A percentile compares a stretch with the other conserved stretches of the same genome.
These are phyloP conservation scores for Palythoa grandiflora DNA, from an alignment of 92 coral and sea anemone genomes.

Conservation along the genomic window DNA sequence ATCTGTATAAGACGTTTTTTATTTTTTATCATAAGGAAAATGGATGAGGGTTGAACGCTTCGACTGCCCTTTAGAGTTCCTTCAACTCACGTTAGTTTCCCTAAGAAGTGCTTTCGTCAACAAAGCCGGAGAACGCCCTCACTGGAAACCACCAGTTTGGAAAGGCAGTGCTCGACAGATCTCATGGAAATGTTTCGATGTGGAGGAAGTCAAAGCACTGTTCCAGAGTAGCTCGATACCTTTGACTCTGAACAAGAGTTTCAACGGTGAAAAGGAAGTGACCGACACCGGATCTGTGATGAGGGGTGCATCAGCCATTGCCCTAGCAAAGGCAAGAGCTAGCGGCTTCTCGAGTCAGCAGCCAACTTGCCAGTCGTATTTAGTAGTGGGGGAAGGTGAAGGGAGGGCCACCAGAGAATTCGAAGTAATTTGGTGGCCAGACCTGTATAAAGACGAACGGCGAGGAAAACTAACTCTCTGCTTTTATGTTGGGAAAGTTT, in stretches of 20 bases:
- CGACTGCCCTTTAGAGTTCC: constrained; percentile 53
- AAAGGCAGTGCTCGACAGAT: constrained; percentile 33
- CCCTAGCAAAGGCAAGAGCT: constrained; percentile 62
- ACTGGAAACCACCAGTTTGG: constrained; percentile 61
- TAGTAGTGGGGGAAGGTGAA: constrained; percentile 56
- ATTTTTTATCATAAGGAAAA: constrained; percentile 33
- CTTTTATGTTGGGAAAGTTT: constrained; percentile 54
- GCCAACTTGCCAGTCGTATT: constrained; percentile 57
- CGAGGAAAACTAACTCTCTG: constrained; percentile 10
- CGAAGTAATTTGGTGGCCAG: constrained; percentile 63
- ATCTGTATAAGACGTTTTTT: too few species aligned
- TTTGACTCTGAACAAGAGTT: constrained; percentile 6
- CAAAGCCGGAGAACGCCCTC: constrained; percentile 54
- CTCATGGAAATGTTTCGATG: constrained; percentile 52
- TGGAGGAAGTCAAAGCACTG: constrained; percentile 49
- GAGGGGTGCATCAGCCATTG: constrained; percentile 49
- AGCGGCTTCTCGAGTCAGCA: neutral
- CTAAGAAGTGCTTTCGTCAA: constrained; percentile 55
- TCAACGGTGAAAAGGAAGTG: constrained; percentile 46
- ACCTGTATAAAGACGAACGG: constrained; percentile 1
- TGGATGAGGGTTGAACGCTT: constrained; percentile 50
- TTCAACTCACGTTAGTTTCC: constrained; percentile 7
- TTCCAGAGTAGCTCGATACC: neutral
- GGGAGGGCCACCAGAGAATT: constrained; percentile 68
- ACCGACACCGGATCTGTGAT: neutral